These are phyloP conservation scores for Eulithis testata DNA, from an alignment of 2,888 invertebrate genomes.

Conservation along the genomic window DNA sequence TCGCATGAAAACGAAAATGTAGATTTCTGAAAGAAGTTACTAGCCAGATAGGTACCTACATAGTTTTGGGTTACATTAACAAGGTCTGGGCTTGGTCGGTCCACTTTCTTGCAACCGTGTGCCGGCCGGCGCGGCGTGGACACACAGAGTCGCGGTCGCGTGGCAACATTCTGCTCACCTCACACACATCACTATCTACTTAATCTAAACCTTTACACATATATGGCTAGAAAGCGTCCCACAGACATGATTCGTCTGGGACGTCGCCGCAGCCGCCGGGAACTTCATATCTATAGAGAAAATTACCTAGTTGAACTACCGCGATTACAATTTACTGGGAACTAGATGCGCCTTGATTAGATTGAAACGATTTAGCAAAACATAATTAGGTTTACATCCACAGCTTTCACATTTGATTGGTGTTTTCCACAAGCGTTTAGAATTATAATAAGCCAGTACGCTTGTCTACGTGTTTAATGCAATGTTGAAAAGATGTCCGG, in stretches of 20 bases:
- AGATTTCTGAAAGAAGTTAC: background rate
- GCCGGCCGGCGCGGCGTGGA: slow-evolving; percentile 45
- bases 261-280: slow-evolving; percentile 42
- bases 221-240: slow-evolving; percentile 74
- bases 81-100: slow-evolving; percentile 52
- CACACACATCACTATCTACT: slow-evolving; percentile 16
- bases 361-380: slow-evolving; percentile 31
- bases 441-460: background rate
- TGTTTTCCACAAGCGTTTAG: slow-evolving; percentile 7
- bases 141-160: slow-evolving; percentile 53
- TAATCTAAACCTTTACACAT: slow-evolving; percentile 58
- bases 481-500: background rate
- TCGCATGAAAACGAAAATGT: background rate
- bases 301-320: slow-evolving; percentile 33
- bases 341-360: slow-evolving; percentile 27
- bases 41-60: no score
- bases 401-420: slow-evolving; percentile 27
- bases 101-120: slow-evolving; percentile 71
- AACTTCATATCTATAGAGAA: slow-evolving; percentile 46
- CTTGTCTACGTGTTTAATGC: background rate
- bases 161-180: slow-evolving; percentile 51
- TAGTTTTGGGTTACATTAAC: slow-evolving; percentile 1
- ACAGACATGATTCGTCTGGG: slow-evolving; percentile 52
- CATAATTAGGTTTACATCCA: slow-evolving; percentile 28
- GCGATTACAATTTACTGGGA: slow-evolving; percentile 27